These are phyloP conservation scores for Hemicentrotus pulcherrimus DNA, from an alignment of 35 echinoderm and acorn worm genomes.

Conservation along the genomic window DNA sequence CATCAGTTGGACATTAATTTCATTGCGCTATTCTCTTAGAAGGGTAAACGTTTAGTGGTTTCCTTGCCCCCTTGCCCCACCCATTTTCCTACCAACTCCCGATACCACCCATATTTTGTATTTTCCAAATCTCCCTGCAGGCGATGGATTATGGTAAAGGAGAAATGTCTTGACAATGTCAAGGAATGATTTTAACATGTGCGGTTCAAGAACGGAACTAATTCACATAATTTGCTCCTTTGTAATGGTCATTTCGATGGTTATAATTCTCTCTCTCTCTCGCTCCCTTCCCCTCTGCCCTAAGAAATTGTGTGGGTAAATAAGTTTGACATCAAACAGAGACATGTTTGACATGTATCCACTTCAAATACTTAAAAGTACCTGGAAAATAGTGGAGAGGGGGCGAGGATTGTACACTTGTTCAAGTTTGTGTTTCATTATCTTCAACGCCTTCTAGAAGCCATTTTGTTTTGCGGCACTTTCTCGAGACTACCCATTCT, in stretches of 20 bases:
- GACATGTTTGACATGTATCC: no score
- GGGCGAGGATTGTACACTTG: no score
- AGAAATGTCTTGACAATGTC: conserved; percentile 3
- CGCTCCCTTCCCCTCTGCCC: neutral
- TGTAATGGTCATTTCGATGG: neutral
- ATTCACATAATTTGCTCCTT: neutral
- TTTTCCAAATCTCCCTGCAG: neutral
- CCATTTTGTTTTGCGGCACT: no score
- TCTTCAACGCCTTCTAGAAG: no score
- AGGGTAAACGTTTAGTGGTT: neutral
- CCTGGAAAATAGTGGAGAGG: no score
- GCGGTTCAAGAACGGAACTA: neutral
- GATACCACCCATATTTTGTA: neutral
- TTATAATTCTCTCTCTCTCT: neutral
- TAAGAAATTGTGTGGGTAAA: neutral
- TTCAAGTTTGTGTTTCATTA: no score
- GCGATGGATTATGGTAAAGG: neutral
- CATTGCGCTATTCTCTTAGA: neutral
- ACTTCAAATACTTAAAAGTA: no score
- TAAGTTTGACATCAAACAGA: neutral
- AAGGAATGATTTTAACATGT: neutral
- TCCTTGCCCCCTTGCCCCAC: neutral
- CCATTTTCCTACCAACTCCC: neutral
- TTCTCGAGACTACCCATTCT: no score
- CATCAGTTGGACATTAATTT: neutral